These are phyloP conservation scores for Fregetta grallaria DNA, from an alignment of 2,113 vertebrate genomes.

Conservation along the genomic window DNA sequence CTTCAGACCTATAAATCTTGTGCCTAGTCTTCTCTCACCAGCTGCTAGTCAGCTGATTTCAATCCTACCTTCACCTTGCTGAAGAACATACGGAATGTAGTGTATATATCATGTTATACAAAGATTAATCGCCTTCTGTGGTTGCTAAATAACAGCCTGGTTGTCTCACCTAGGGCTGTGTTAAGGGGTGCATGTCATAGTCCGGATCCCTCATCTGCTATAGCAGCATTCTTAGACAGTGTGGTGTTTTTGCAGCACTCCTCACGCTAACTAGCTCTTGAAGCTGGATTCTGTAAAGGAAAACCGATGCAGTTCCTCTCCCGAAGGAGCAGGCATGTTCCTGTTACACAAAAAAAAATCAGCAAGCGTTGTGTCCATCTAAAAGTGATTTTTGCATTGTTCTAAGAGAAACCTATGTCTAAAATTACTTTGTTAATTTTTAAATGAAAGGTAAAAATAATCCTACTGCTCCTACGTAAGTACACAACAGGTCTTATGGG, in stretches of 20 bases:
- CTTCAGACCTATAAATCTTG: neutral
- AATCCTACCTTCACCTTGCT: neutral
- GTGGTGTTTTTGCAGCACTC: neutral
- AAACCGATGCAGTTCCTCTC: neutral
- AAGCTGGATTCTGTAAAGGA: neutral
- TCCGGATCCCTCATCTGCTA: neutral
- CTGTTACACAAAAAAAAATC: neutral
- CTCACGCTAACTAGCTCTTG: rapidly evolving
- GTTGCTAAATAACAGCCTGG: neutral
- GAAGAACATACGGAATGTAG: neutral
- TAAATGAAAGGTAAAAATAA: neutral
- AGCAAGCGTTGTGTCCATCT: neutral
- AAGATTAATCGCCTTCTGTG: neutral
- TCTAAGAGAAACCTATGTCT: neutral
- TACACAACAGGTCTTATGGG: neutral
- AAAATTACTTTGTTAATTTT: neutral
- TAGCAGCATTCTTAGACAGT: neutral
- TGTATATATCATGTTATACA: neutral
- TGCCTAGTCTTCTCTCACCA: neutral
- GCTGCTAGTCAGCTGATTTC: neutral
- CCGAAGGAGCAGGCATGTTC: neutral
- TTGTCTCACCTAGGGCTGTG: neutral
- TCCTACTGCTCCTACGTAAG: neutral
- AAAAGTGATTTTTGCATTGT: neutral
- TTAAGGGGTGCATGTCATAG: neutral